Evolutionary conservation across 2,888 invertebrate genomes (phyloP), one percentile per base, ranked within the genome.

Genomic region (Xanthia togata): DNA sequence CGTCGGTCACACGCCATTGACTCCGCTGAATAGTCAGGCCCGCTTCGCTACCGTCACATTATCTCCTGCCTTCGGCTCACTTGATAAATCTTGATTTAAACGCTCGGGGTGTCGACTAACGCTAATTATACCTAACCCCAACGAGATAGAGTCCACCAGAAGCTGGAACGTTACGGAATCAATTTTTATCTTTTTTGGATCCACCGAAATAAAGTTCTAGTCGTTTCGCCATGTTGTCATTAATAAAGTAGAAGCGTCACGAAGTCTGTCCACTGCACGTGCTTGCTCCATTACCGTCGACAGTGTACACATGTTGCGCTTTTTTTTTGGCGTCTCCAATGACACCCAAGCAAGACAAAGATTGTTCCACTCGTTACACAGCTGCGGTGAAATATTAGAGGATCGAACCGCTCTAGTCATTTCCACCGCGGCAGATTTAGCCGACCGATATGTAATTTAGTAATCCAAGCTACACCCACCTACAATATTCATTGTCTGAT

Each of bases 1-100:
- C 90, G 92, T 87, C 94, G 94, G 96, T 96, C 96, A 96, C 96
- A 96, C 96, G 93, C 96, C 96, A 96, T 95, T 96, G 96, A 91
- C 92, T 94, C 90, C 93, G 90, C 90, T 96, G 95, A 96, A 96
- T 96, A 94, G 96, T 90, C 91, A 90, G 89, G 88, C 90, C 88
- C 91, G 91, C 91, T 90, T 90, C 89, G 91, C 91, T 88, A 90
- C 93, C 93, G 93, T 90, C 93, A 93, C 90, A 91, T 93, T 93
- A 94, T 93, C 94, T 93, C 92, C 89, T 90, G 89, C 90, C 91
- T 89, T 89, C 91, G 89, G 89, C 89, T 90, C 89, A 90, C 89
- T 90, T 91, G 92, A 93, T 92, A 92, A 91, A 94, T 92, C 92
- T 93, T 89, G 90, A 92, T 91, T 91, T 91, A 88, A 92, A 92